A percentile compares a stretch with the other conserved stretches of the same genome.
These are phyloP conservation scores for Caenorhabditis panamensis DNA, from an alignment of 2,888 invertebrate species.

Conservation along the genomic window DNA sequence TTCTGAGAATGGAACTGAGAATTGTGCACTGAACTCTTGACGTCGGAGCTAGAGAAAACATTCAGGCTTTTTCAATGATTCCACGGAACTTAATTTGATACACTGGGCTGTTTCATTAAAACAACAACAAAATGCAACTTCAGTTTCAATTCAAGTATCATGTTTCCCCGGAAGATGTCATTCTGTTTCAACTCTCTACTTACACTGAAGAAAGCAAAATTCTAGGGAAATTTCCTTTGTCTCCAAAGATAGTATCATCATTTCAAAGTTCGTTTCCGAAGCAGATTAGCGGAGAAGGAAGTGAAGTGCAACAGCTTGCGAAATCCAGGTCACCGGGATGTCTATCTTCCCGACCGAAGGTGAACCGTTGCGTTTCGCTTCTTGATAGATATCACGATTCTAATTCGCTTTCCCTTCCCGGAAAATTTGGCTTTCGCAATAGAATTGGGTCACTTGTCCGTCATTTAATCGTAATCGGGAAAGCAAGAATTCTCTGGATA, in stretches of 20 bases:
- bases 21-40: neutral
- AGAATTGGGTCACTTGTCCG: conserved; percentile 20
- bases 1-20: neutral
- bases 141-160: too few species aligned
- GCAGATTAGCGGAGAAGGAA: conserved; percentile 14
- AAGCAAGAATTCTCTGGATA: conserved; percentile 28
- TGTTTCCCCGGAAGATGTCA: too few species aligned
- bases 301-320: conserved; percentile 25
- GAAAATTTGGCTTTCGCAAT: conserved; percentile 48
- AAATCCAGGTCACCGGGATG: conserved; percentile 47
- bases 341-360: conserved; percentile 39
- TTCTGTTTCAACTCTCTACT: too few species aligned
- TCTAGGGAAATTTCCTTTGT: too few species aligned
- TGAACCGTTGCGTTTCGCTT: conserved; percentile 39
- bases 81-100: too few species aligned
- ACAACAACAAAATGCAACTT: too few species aligned
- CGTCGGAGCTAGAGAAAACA: too few species aligned
- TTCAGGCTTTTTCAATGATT: too few species aligned
- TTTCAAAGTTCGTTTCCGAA: conserved; percentile 2
- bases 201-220: too few species aligned
- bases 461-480: conserved; percentile 1
- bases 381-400: conserved; percentile 36
- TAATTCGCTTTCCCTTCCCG: conserved; percentile 16
- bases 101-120: too few species aligned
- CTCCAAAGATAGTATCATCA: neutral